Percentiles rank a stretch among this genome's conserved stretches.
phyloP scores from a whole-genome alignment of 2,797 vertebrate species.

The Garrulus glandarius region DNA sequence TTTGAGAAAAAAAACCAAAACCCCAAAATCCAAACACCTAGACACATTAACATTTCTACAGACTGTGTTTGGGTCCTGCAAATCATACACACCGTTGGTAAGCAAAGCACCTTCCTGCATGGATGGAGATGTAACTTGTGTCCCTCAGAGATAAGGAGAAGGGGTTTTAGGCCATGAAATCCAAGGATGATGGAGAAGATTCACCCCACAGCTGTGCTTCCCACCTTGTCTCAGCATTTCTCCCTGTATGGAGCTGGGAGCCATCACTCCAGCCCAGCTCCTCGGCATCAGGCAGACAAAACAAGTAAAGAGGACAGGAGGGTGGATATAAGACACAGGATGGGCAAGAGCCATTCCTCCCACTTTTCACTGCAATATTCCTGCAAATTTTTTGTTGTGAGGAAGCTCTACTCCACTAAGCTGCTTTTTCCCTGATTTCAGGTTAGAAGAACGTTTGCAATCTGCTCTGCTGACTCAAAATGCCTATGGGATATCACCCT shows the following conservation, averaged over 20 bases:
- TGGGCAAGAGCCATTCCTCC: not conserved
- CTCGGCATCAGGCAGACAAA: not conserved
- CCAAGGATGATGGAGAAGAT: not conserved
- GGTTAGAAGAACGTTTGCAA: not conserved
- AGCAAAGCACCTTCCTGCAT: not conserved
- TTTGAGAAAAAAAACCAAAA: fast-evolving
- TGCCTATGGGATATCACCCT: not conserved
- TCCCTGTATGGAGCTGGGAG: not conserved
- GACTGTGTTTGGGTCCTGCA: not conserved
- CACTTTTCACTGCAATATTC: not conserved
- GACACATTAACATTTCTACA: not conserved
- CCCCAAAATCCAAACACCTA: fast-evolving
- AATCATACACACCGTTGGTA: not conserved
- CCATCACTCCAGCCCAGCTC: not conserved
- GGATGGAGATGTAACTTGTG: not conserved
- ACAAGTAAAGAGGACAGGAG: not conserved
- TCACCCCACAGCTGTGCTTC: not conserved
- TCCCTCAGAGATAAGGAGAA: not conserved
- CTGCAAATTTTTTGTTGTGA: not conserved
- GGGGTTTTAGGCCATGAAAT: not conserved
- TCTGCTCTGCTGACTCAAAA: not conserved
- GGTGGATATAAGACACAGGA: not conserved
- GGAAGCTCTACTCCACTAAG: not conserved
- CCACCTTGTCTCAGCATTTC: not conserved
- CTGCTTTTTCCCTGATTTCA: not conserved